These are phyloP conservation scores for Drosophila parvula DNA, from an alignment of 1,140 invertebrate genomes.

Conservation along the genomic window DNA sequence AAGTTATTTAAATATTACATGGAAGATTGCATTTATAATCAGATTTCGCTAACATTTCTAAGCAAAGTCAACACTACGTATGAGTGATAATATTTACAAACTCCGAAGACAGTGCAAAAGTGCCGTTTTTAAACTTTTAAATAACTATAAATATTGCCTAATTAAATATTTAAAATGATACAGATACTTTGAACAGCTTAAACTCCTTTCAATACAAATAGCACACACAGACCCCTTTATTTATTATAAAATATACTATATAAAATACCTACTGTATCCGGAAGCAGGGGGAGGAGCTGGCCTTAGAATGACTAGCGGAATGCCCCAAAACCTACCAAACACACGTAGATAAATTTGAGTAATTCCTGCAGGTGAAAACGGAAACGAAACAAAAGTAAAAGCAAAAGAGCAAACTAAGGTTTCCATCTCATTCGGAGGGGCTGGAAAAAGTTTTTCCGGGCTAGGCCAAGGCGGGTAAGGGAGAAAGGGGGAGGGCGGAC, in stretches of 20 bases:
- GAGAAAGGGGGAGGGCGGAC: not conserved
- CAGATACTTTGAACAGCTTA: too few relatives aligned
- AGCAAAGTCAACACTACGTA: not conserved
- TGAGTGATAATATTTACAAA: not conserved
- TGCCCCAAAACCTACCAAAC: conserved; percentile 42
- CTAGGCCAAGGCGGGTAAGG: not conserved
- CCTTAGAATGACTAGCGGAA: conserved; percentile 46
- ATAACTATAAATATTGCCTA: not conserved
- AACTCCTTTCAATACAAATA: too few relatives aligned
- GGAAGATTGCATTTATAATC: not conserved
- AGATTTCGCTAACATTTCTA: not conserved
- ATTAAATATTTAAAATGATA: not conserved
- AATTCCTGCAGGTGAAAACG: conserved; percentile 60
- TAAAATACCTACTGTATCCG: not conserved
- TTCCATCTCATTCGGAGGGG: conserved; percentile 21
- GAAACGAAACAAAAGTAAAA: conserved; percentile 60
- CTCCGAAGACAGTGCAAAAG: not conserved
- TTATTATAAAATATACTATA: not conserved
- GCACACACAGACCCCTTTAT: too few relatives aligned
- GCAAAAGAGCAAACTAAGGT: conserved; percentile 58
- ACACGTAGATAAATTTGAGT: conserved; percentile 62
- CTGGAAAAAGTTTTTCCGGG: conserved; percentile 29
- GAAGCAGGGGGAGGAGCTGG: not conserved
- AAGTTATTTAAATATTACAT: not conserved
- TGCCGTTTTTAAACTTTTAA: not conserved